These are phyloP conservation scores for Remorina albescens DNA, from an alignment of 2,797 vertebrate species.

Conservation along the genomic window DNA sequence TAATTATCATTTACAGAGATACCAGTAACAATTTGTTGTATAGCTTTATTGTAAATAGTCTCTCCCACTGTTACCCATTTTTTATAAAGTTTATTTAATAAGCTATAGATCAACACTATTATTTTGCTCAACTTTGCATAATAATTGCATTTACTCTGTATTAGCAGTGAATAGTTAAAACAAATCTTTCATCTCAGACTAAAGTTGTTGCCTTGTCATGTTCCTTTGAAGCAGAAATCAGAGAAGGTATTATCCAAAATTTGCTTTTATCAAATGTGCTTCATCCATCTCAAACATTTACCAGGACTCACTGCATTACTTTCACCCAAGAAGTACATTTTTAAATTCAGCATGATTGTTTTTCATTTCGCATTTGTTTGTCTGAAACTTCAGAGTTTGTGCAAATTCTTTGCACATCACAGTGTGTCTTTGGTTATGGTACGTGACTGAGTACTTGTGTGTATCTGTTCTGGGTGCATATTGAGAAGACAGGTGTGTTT, in stretches of 20 bases:
- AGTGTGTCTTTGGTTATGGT: background rate
- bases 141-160: no score
- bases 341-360: background rate
- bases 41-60: no score
- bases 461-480: background rate
- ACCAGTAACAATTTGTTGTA: no score
- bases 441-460: background rate
- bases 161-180: no score
- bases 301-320: background rate
- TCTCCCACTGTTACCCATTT: no score
- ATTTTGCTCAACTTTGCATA: no score
- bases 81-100: no score
- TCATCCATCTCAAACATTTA: background rate
- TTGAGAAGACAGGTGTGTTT: conserved; percentile 3
- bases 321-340: background rate
- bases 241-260: background rate
- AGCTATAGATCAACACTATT: no score
- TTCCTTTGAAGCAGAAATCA: no score
- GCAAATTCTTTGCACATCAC: background rate
- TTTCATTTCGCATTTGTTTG: background rate
- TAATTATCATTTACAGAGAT: no score
- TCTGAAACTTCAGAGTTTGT: background rate
- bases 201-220: no score
- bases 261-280: background rate
- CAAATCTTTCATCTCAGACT: no score